Conservation (phyloP, 2,113 vertebrate genomes). For the Geococcyx californianus region DNA sequence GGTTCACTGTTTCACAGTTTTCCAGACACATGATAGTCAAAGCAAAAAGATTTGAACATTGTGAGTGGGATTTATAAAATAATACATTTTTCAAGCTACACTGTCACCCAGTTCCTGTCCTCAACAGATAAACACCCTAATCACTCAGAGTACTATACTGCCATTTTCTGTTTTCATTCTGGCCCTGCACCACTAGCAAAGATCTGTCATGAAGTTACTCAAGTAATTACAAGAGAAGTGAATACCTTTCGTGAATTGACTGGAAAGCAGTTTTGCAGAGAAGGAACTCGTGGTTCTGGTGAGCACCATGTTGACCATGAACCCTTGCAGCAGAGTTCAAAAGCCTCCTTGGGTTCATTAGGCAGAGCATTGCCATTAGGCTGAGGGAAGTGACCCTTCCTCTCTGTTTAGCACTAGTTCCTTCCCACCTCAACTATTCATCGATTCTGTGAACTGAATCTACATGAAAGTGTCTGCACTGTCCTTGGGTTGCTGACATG, state of each 20-base stretch:
- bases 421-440: neutral
- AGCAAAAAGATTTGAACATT: neutral
- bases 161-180: neutral
- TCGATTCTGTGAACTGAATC: neutral
- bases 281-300: neutral
- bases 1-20: neutral
- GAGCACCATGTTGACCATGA: neutral
- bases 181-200: neutral
- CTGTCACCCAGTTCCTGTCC: neutral
- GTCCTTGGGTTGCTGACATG: neutral
- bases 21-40: neutral
- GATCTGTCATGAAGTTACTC: neutral
- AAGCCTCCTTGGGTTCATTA: neutral
- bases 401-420: neutral
- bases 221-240: neutral
- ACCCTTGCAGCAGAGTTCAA: neutral
- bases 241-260: neutral
- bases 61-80: neutral
- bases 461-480: rapidly evolving
- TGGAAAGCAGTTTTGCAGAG: neutral
- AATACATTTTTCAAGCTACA: neutral
- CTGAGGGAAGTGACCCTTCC: neutral
- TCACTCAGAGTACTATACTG: neutral
- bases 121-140: neutral
- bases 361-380: neutral